Evolutionary conservation across 2,888 invertebrate species (phyloP), one percentile per base, ranked within the genome.

Genomic region (Antheraea assamensis): DNA sequence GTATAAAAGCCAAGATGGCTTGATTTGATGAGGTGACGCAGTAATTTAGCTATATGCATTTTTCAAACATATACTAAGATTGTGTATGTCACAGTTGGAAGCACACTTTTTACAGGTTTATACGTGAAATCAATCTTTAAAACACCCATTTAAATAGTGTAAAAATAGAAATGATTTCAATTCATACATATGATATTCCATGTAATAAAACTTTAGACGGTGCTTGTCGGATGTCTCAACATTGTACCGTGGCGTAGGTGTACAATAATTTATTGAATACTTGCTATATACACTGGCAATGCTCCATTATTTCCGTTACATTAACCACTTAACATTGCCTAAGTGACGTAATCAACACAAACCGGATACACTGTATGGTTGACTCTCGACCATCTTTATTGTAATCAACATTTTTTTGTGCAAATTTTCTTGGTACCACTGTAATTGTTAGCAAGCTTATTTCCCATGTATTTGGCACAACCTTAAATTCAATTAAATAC

Each of bases 321-420:
- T 88, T 83, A 86, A 78, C 85, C 87, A 89, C 85, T 89, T 86
- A 83, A 81, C 82, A 75, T 74, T 76, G 70, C 73, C 75, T 74
- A 73, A 68, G 70, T 73, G 73, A 73, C 73, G 70, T 27, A 70
- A 70, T 35, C 55, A 58, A n/a, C 68, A 72, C 31, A 61, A 21
- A 71, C n/a, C 58, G 52, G 31, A 55, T 70, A 64, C 21, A 61
- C 68, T 19, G 31, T 58, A 70, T 35, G 73, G 72, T 72, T 64
- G 42, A 49, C 52, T 68, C 52, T 27, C 49, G n/a, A n/a, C 10
- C 68, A 35, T 13, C 30, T 27, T 24, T 61, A 61, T 27, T 27
- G 61, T 61, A 19, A 52, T 0, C n/a, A n/a, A n/a, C n/a, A n/a
- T 52, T 52, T 52, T 24, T 58, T 58, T 24, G 24, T 58, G 10